These are phyloP conservation scores for Streptopelia turtur DNA, from an alignment of 2,797 vertebrate species.

Conservation along the genomic window DNA sequence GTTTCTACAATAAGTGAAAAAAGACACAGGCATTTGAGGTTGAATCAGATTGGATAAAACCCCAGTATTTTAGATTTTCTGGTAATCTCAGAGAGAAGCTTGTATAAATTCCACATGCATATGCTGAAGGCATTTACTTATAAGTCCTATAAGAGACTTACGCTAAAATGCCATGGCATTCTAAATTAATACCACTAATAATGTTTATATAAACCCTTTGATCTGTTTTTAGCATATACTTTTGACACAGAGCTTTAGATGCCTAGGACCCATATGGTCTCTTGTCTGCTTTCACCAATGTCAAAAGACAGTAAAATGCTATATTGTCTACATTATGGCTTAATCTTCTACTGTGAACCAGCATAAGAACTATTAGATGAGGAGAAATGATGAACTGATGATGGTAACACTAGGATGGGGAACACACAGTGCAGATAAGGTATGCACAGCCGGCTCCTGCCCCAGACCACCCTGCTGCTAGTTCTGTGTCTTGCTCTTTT, in stretches of 20 bases:
- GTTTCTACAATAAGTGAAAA: neutral
- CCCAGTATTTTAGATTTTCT: neutral
- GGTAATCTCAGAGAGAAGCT: neutral
- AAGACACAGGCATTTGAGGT: neutral
- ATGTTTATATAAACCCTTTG: neutral
- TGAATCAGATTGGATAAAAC: neutral
- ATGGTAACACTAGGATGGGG: neutral
- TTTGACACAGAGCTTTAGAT: neutral
- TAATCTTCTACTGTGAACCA: neutral
- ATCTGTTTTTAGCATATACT: neutral
- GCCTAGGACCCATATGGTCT: neutral
- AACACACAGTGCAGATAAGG: neutral
- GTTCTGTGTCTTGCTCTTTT: neutral
- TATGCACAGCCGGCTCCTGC: fast-evolving
- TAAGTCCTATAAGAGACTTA: neutral
- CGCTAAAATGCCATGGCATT: neutral
- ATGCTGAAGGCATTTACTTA: neutral
- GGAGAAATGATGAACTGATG: neutral
- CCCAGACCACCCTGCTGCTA: fast-evolving
- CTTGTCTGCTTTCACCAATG: neutral
- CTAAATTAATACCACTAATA: neutral
- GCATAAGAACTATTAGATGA: neutral
- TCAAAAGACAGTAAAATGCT: neutral
- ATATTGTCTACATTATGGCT: neutral
- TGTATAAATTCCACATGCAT: neutral